These are phyloP conservation scores for Philotrypesis tridentata DNA, from an alignment of 1,140 invertebrate genomes.

Conservation along the genomic window DNA sequence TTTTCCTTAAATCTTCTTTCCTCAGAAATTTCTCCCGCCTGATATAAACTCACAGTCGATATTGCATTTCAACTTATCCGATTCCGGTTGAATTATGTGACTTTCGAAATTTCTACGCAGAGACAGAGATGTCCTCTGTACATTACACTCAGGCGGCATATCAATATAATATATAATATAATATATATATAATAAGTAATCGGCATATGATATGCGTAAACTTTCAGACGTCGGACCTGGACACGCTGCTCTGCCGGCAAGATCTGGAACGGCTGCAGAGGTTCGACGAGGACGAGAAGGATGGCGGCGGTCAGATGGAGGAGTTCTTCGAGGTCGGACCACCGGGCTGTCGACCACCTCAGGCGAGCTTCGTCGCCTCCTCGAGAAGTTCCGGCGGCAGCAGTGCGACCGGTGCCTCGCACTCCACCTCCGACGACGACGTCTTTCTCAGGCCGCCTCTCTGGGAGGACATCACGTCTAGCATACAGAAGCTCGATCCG, in stretches of 20 bases:
- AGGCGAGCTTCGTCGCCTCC: conserved; percentile 75
- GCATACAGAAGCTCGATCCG: conserved; percentile 90
- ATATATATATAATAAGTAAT: neutral
- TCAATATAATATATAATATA: neutral
- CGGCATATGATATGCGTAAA: neutral
- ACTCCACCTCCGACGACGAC: conserved; percentile 78
- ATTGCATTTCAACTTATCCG: too few species aligned
- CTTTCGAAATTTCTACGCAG: neutral
- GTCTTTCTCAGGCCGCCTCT: conserved; percentile 86
- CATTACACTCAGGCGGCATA: too few species aligned
- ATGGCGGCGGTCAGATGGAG: conserved; percentile 74
- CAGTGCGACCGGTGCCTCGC: conserved; percentile 57
- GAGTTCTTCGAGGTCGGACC: conserved; percentile 79
- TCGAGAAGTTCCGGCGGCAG: conserved; percentile 60
- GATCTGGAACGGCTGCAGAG: conserved; percentile 75
- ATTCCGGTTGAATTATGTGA: neutral
- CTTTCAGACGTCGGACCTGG: conserved; percentile 77
- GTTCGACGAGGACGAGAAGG: conserved; percentile 75
- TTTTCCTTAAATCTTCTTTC: too few species aligned
- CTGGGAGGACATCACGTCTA: conserved; percentile 92
- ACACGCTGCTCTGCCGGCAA: conserved; percentile 77
- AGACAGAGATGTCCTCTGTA: neutral
- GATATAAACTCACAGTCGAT: too few species aligned
- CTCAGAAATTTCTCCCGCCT: too few species aligned
- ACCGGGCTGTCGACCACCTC: conserved; percentile 58